Percentiles rank a stretch among this genome's conserved stretches.
These are phyloP conservation scores for Clarias platycephalus DNA, from an alignment of 2,797 vertebrate genomes.

Conservation along the genomic window DNA sequence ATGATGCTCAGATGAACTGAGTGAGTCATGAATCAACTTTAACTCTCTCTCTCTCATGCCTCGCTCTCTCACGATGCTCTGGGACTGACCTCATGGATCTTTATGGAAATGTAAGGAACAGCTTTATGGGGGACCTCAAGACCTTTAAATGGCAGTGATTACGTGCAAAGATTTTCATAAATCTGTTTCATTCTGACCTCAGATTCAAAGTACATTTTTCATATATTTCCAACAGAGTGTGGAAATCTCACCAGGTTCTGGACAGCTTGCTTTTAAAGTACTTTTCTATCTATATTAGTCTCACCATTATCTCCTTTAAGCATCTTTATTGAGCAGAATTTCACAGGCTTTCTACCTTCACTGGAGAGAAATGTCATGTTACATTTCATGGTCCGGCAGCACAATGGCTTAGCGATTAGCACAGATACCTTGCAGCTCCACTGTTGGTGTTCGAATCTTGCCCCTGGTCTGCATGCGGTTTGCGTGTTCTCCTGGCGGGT, in stretches of 20 bases:
- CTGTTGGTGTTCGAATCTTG: too few species aligned
- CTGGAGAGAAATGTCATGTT: not conserved
- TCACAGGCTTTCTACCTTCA: too few species aligned
- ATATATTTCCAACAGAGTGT: not conserved
- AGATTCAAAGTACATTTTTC: not conserved
- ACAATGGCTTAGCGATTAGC: too few species aligned
- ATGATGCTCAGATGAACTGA: conserved; percentile 32
- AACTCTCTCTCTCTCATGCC: not conserved
- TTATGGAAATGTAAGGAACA: conserved; percentile 16
- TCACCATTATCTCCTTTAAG: not conserved
- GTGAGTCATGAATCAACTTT: conserved; percentile 28
- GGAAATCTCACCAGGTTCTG: not conserved
- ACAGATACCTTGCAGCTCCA: too few species aligned
- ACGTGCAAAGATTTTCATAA: conserved; percentile 6
- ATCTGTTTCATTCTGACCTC: not conserved
- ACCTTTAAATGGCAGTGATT: conserved; percentile 21
- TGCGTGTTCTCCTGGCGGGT: too few species aligned
- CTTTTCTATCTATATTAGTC: not conserved
- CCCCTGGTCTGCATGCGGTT: too few species aligned
- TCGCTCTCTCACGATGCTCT: conserved; percentile 8
- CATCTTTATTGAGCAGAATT: not conserved
- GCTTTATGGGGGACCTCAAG: not conserved
- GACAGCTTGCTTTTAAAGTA: not conserved
- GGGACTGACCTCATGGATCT: conserved; percentile 21
- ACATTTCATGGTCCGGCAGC: not conserved